These are phyloP conservation scores for Stramonita haemastoma DNA, from an alignment of 2,888 invertebrate species.

Conservation along the genomic window DNA sequence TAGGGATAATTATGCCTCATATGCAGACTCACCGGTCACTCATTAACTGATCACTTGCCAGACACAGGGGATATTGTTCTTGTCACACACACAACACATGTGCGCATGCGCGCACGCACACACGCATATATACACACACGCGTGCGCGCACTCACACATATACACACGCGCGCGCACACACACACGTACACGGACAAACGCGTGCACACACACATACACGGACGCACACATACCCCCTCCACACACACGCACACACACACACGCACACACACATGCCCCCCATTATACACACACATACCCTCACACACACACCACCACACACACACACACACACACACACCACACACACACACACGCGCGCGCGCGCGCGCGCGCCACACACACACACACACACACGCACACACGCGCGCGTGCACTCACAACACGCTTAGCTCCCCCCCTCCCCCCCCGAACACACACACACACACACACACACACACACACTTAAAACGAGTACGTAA, in stretches of 20 bases:
- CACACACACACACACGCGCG: too few relatives aligned
- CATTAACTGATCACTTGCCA: too few relatives aligned
- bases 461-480: background rate
- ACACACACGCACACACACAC: background rate
- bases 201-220: slow-evolving; percentile 6
- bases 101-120: background rate
- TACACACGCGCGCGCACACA: background rate
- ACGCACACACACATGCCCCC: background rate
- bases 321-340: background rate
- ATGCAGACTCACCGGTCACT: too few relatives aligned
- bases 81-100: background rate
- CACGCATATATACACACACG: background rate
- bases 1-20: too few relatives aligned
- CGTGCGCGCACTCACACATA: background rate
- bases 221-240: background rate
- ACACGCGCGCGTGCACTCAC: background rate
- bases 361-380: too few relatives aligned
- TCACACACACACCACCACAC: background rate
- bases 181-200: background rate
- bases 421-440: background rate
- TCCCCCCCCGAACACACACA: background rate
- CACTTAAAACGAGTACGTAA: too few relatives aligned
- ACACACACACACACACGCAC: background rate
- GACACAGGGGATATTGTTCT: too few relatives aligned
- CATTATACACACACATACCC: background rate